phyloP scores from a whole-genome alignment of 2,113 vertebrate genomes.

The Tupaia chinensis region DNA sequence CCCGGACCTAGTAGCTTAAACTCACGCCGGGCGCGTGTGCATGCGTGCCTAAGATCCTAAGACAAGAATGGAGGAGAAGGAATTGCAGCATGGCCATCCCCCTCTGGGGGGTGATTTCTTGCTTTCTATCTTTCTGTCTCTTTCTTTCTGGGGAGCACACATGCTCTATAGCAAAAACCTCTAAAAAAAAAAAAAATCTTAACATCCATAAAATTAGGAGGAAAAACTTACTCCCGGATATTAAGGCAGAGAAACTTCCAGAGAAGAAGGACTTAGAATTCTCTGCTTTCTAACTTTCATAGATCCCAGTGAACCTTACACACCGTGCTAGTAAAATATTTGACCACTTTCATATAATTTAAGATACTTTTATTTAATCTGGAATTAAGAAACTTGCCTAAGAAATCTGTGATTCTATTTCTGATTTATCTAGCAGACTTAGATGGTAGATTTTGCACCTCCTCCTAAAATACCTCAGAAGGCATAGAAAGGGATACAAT shows the following conservation, averaged over 20 bases:
- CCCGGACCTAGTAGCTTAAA: too few species aligned
- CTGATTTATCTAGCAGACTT: not conserved
- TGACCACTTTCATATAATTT: not conserved
- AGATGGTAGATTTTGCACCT: not conserved
- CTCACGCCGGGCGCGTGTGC: too few species aligned
- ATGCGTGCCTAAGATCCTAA: too few species aligned
- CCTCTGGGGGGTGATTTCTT: too few species aligned
- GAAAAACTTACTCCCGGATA: not conserved
- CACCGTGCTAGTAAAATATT: not conserved
- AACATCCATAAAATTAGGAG: not conserved
- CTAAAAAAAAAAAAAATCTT: not conserved
- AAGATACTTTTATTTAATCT: not conserved
- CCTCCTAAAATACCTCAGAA: not conserved
- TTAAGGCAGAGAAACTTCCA: not conserved
- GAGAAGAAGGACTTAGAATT: not conserved
- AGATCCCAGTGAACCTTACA: not conserved
- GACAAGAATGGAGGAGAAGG: too few species aligned
- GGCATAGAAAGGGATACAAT: not conserved
- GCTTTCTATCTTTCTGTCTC: too few species aligned
- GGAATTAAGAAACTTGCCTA: not conserved
- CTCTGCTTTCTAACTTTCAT: not conserved
- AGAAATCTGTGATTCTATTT: constrained; percentile 25
- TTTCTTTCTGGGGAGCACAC: too few species aligned
- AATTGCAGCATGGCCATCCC: too few species aligned
- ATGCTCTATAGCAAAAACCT: too few species aligned